Evolutionary conservation across 2,113 vertebrate genomes (phyloP).

Genomic region (Cheilinus undulatus): DNA sequence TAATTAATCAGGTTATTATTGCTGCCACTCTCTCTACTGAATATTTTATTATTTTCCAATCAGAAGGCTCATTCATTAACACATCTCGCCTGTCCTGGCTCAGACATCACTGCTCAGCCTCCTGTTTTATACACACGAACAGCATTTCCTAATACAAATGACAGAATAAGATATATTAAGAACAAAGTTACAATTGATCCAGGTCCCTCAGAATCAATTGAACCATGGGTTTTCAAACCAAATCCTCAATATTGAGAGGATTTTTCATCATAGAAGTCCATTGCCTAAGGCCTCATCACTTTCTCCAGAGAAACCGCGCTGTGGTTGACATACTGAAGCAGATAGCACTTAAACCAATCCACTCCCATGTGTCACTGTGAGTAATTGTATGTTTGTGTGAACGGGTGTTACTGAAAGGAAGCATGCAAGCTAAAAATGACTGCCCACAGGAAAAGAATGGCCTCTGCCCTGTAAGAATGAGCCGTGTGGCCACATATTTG

Average conservation of each 20-base stretch:
- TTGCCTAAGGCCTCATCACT: background rate
- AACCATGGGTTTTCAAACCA: background rate
- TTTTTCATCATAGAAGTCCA: background rate
- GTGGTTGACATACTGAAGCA: conserved; percentile 2
- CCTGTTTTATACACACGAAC: too few species aligned
- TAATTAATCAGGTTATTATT: too few species aligned
- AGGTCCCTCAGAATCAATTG: background rate
- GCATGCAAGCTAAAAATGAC: background rate
- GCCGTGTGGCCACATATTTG: background rate
- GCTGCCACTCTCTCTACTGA: too few species aligned
- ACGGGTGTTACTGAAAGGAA: conserved; percentile 14
- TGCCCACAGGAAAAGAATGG: background rate
- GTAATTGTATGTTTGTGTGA: conserved; percentile 15
- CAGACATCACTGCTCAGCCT: too few species aligned
- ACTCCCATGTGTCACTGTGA: conserved; percentile 11
- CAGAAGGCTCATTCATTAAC: too few species aligned
- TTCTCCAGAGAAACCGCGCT: background rate
- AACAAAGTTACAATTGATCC: too few species aligned
- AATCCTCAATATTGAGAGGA: background rate
- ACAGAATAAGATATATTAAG: too few species aligned
- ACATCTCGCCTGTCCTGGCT: too few species aligned
- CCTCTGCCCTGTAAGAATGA: background rate
- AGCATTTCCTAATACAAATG: too few species aligned
- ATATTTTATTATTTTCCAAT: too few species aligned
- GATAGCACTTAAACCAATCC: background rate